Percentiles rank a stretch among this genome's conserved stretches.
phyloP scores from a whole-genome alignment of 2,797 vertebrate genomes.

The Hydrophis major region DNA sequence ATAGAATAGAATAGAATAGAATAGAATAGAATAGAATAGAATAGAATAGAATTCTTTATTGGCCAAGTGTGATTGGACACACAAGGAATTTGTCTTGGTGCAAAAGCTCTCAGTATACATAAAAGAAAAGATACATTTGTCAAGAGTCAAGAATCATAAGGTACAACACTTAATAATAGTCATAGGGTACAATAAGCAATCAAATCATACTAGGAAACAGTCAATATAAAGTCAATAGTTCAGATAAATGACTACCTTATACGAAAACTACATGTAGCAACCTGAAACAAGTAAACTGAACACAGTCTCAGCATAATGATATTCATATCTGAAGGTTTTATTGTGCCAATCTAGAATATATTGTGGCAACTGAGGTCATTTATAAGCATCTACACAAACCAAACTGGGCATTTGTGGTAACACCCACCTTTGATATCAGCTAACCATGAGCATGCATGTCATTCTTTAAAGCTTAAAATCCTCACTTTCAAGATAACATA shows the following conservation, averaged over 20 bases:
- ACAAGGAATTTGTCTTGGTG: too few relatives aligned
- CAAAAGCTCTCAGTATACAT: too few relatives aligned
- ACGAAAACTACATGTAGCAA: background rate
- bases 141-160: too few relatives aligned
- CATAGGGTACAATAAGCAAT: too few relatives aligned
- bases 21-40: too few relatives aligned
- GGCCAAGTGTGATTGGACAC: too few relatives aligned
- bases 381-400: background rate
- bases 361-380: background rate
- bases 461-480: background rate
- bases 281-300: background rate
- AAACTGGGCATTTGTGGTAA: conserved; percentile 4
- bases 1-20: too few relatives aligned
- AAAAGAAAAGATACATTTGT: too few relatives aligned
- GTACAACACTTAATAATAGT: too few relatives aligned
- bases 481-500: conserved; percentile 28
- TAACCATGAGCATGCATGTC: accelerated
- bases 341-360: background rate
- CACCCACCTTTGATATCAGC: background rate
- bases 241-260: background rate
- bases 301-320: background rate
- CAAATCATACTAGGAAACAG: too few relatives aligned
- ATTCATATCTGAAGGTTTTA: background rate
- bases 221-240: background rate
- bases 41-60: too few relatives aligned